phyloP scores from a whole-genome alignment of 1,140 invertebrate species.

The Diachasmimorpha longicaudata region DNA sequence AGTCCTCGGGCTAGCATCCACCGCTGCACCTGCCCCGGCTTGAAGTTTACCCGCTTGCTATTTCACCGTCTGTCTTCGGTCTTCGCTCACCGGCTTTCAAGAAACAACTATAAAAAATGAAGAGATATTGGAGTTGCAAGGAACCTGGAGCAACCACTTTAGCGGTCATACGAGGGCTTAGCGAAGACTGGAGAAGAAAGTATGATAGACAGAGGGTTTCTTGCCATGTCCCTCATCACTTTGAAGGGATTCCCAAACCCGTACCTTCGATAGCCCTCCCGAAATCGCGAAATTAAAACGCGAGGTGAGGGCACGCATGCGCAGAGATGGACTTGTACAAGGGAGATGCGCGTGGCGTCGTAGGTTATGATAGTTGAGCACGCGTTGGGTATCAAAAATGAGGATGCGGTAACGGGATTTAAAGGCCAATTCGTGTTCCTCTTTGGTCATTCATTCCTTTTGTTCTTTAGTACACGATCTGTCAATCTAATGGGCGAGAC shows the following conservation, averaged over 20 bases:
- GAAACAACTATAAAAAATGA: background rate
- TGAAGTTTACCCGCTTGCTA: slow-evolving; percentile 27
- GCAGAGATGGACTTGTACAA: background rate
- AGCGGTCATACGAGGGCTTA: background rate
- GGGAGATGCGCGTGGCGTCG: background rate
- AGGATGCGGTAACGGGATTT: slow-evolving; percentile 56
- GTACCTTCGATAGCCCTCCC: background rate
- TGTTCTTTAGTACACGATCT: slow-evolving; percentile 35
- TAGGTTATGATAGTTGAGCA: background rate
- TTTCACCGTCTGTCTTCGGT: slow-evolving; percentile 28
- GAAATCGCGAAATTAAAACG: background rate
- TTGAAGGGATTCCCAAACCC: background rate
- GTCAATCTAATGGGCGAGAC: slow-evolving; percentile 46
- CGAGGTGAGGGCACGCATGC: background rate
- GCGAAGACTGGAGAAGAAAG: background rate
- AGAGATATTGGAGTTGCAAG: background rate
- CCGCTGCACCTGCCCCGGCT: slow-evolving; percentile 56
- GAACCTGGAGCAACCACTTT: background rate
- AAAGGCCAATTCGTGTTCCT: slow-evolving; percentile 46
- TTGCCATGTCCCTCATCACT: background rate
- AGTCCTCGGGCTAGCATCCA: slow-evolving; percentile 50
- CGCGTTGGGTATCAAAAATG: background rate
- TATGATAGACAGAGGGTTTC: background rate
- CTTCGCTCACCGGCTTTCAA: slow-evolving; percentile 31
- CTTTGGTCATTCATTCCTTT: slow-evolving; percentile 18